Conservation (phyloP, 2,113 vertebrate species). For the Neolamprologus toae region DNA sequence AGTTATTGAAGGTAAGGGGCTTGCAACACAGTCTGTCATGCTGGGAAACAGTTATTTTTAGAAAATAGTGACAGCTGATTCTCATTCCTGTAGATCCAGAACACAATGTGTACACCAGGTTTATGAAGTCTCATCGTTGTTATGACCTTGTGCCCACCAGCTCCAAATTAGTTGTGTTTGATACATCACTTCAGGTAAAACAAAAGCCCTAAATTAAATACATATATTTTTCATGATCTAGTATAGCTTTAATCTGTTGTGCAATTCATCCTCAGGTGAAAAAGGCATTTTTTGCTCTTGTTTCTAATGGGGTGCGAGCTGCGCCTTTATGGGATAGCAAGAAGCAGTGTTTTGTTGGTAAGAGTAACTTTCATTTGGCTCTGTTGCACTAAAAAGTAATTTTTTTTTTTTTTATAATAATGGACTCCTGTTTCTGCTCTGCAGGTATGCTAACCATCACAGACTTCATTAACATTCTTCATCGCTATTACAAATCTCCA, state of each 20-base stretch:
- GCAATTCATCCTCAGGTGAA: constrained; percentile 77
- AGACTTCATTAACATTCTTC: constrained; percentile 97
- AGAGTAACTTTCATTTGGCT: not conserved
- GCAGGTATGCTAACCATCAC: constrained; percentile 97
- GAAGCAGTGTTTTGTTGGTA: constrained; percentile 95
- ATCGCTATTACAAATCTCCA: constrained; percentile 96
- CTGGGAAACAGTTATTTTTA: not conserved
- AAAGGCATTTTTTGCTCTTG: constrained; percentile 96
- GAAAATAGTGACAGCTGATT: not conserved
- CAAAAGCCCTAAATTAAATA: not conserved
- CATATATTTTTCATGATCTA: not conserved
- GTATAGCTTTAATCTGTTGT: not conserved
- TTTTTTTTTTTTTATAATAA: not conserved
- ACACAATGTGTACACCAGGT: constrained; percentile 84
- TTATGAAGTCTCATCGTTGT: constrained; percentile 96
- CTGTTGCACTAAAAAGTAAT: not conserved
- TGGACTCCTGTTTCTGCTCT: not conserved
- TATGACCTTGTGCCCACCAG: constrained; percentile 97
- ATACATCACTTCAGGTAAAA: constrained; percentile 90
- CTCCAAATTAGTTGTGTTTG: constrained; percentile 97
- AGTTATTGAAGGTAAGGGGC: constrained; percentile 52
- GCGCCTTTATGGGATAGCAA: constrained; percentile 97
- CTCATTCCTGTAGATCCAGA: constrained; percentile 64
- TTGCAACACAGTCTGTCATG: not conserved
- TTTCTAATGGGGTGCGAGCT: constrained; percentile 92